Evolutionary conservation across 2,113 vertebrate species (phyloP), one percentile per base, ranked within the genome.

Genomic region (Glaucomys volans): DNA sequence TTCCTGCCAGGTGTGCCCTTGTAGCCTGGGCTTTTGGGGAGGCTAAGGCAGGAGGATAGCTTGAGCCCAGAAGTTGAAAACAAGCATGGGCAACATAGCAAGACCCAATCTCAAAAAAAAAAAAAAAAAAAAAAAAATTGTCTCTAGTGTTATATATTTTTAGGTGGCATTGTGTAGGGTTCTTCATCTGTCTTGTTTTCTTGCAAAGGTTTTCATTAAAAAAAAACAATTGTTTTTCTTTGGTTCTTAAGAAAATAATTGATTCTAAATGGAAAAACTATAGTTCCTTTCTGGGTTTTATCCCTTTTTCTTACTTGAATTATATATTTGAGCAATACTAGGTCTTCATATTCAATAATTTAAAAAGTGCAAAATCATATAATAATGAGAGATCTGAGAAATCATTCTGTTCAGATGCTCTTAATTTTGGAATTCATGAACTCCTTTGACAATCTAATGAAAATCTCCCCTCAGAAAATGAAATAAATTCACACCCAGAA

Each of bases 141-240:
- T 94, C 88, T 79, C 35, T 86, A 83, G 32, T n/a, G 37, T 77
- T 24, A 20, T 26, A 62, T 62, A 28, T 9, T 86, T 85, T 72
- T 30, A 13, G 22, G 3, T 92, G 30, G 79, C 67, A 64, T 66
- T 90, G 5, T 82, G 44, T 57, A 90, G 17, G 10, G 40, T 75
- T 81, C 20, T 64, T 87, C 35, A 26, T 88, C 62, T 85, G 42
- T n/a, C 30, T 59, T 84, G 95, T 86, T 82, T 57, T 22, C 24
- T 89, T 75, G 26, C 32, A 50, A 57, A 40, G 72, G 87, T 96
- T 84, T 69, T 74, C 4, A 44, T 95, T 30, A 87, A 57, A 40
- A 84, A 86, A 92, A 17, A 75, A n/a, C n/a, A n/a, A 67, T 72
- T 83, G n/a, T 47, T 67, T 94, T 32, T 83, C 37, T 90, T 96